These are phyloP conservation scores for Limnodromus scolopaceus DNA, from an alignment of 2,797 vertebrate species.

Conservation along the genomic window DNA sequence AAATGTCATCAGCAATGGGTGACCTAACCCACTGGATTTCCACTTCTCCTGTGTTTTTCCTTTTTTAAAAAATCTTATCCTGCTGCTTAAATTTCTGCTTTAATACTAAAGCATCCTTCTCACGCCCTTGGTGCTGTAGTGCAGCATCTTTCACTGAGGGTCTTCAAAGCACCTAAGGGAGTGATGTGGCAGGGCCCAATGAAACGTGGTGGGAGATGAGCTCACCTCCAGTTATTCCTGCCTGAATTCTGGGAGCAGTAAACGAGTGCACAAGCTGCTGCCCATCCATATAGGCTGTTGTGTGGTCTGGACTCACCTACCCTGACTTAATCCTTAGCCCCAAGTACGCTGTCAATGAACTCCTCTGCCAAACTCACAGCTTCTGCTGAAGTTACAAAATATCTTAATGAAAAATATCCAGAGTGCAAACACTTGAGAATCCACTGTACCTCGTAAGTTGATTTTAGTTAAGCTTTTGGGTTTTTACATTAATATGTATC, in stretches of 20 bases:
- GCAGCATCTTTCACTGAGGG: background rate
- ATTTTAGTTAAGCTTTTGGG: background rate
- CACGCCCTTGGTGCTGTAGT: background rate
- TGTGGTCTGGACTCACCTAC: background rate
- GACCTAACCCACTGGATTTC: background rate
- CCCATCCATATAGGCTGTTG: accelerated
- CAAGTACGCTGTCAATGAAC: background rate
- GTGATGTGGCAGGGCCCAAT: background rate
- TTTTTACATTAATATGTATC: background rate
- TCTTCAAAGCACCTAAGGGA: background rate
- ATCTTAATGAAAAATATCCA: background rate
- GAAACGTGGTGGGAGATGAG: background rate
- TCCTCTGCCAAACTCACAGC: background rate
- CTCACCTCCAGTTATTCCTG: background rate
- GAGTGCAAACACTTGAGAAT: background rate
- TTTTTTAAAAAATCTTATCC: background rate
- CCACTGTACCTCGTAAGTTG: background rate
- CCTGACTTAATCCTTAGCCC: background rate
- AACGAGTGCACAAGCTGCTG: background rate
- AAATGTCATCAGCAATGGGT: background rate
- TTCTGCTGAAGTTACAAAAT: background rate
- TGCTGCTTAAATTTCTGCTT: background rate
- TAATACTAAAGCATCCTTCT: background rate
- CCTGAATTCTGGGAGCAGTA: background rate
- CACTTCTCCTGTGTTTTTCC: background rate